Base-by-base conservation (phyloP, 2,888 invertebrate species). In the Drosophila pseudotakahashii region DNA sequence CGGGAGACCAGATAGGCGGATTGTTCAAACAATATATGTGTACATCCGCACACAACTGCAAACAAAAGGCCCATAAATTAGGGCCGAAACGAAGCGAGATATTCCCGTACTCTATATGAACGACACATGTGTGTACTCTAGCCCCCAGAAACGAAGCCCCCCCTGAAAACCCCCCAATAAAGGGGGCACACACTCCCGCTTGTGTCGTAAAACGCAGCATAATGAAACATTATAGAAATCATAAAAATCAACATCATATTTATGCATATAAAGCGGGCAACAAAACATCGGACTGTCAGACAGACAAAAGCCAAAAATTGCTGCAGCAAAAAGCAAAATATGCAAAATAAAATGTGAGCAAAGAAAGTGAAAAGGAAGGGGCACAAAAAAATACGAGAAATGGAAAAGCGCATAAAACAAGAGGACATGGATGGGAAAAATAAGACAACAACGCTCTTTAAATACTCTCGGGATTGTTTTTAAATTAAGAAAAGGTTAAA, bases 161-260 rank as follows among this genome's bases (percentile, higher is more conserved):
- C 26, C 6, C 26, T 5, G 26, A 26, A 26, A 26, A n/a, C 4
- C 47, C 47, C 63, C 51, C 10, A 13, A 36, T 76, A 80, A 77
- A 26, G 48, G 23, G n/a, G 36, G 44, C 55, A 62, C 58, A 53
- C 55, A 64, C 60, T 83, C 84, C 87, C 84, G 75, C 74, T 76
- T 77, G 85, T 71, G 85, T 85, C 88, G 80, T 85, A 85, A 85
- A 87, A 75, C 78, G 79, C 75, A 87, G 77, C 88, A 87, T 85
- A 88, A 85, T 85, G 84, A 87, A 85, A 87, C 84, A 85, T 87
- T 82, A 85, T 82, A 87, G 85, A 84, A 85, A 87, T 84, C 87
- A 87, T 87, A 87, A 84, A 84, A 85, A 85, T 84, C 83, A 84
- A 81, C 87, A 87, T 85, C 85, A 85, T 79, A 85, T 87, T 87